These are phyloP conservation scores for Melangyna quadrimaculata DNA, from an alignment of 2,888 invertebrate species.

Conservation along the genomic window DNA sequence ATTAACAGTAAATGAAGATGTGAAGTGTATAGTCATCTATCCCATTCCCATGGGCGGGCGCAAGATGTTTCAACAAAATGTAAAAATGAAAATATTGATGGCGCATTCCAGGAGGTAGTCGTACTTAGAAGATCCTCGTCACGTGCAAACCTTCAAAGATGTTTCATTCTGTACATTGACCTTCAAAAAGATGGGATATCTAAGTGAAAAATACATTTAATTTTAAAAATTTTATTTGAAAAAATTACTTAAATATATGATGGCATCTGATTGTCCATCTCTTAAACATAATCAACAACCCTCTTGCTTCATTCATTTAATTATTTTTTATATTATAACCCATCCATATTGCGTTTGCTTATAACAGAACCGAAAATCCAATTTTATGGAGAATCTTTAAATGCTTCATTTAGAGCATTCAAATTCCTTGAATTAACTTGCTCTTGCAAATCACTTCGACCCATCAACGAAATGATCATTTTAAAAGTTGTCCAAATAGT, in stretches of 20 bases:
- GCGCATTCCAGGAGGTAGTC: too few species aligned
- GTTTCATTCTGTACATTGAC: too few species aligned
- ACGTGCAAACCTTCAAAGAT: too few species aligned
- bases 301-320: neutral
- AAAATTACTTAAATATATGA: neutral
- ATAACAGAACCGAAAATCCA: neutral
- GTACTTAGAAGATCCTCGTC: too few species aligned
- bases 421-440: slow-evolving; percentile 85
- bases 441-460: slow-evolving; percentile 84
- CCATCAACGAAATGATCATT: slow-evolving; percentile 92
- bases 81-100: too few species aligned
- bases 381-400: slow-evolving; percentile 76
- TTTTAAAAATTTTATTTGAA: neutral
- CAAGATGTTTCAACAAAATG: too few species aligned
- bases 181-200: too few species aligned
- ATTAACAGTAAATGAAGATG: too few species aligned
- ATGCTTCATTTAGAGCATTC: slow-evolving; percentile 83
- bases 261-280: neutral
- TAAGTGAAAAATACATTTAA: neutral
- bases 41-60: too few species aligned
- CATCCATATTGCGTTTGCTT: neutral
- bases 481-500: slow-evolving; percentile 97
- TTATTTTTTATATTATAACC: neutral
- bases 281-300: slow-evolving; percentile 57
- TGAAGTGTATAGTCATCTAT: too few species aligned